phyloP scores from a whole-genome alignment of 2,797 vertebrate genomes.

The Artibeus lituratus region DNA sequence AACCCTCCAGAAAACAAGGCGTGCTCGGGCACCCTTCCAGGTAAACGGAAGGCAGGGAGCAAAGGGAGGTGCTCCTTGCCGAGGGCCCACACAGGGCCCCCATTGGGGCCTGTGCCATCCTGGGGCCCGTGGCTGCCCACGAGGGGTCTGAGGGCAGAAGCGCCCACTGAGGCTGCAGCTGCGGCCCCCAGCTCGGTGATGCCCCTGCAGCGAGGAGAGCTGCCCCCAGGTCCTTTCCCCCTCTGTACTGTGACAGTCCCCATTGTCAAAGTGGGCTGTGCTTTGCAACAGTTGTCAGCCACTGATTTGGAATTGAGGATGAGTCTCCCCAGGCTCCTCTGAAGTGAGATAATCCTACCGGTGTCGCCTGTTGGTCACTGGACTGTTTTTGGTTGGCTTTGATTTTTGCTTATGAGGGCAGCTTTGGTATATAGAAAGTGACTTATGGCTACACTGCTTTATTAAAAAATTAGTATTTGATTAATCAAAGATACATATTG shows the following conservation, averaged over 20 bases:
- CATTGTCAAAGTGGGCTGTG: neutral
- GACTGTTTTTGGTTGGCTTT: neutral
- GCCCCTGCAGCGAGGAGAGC: neutral
- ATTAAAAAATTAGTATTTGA: neutral
- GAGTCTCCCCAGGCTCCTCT: neutral
- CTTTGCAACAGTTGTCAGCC: neutral
- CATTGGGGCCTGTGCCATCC: rapidly evolving
- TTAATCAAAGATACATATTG: neutral
- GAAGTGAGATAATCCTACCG: neutral
- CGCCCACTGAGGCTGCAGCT: rapidly evolving
- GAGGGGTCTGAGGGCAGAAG: too few species aligned
- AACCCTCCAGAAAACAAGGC: neutral
- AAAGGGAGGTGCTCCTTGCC: neutral
- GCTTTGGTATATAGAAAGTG: neutral
- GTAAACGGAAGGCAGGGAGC: neutral
- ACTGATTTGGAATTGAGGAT: neutral
- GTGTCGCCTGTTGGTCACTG: too few species aligned
- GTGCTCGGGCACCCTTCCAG: too few species aligned
- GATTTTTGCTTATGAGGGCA: neutral
- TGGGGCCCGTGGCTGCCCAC: neutral
- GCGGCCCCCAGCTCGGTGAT: too few species aligned
- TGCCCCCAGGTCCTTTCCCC: neutral
- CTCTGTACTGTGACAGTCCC: neutral
- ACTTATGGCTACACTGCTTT: neutral
- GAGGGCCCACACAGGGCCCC: neutral